A percentile compares a stretch with the other conserved stretches of the same genome.
phyloP scores from a whole-genome alignment of 2,113 vertebrate genomes.

The Myotis lucifugus region DNA sequence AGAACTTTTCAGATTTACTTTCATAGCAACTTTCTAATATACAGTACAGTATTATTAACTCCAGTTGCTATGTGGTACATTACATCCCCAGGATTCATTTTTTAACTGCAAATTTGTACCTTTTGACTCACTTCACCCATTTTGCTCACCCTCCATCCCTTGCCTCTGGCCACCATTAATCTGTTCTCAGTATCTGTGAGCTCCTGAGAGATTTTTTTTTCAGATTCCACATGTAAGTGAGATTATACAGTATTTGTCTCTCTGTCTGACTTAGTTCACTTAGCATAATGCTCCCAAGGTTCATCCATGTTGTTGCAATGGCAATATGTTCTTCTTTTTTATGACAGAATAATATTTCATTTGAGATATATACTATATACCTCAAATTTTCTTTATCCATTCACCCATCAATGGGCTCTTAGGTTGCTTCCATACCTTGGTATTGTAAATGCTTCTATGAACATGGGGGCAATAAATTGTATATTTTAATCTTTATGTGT shows the following conservation, averaged over 20 bases:
- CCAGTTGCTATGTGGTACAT: too few relatives aligned
- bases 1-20: neutral
- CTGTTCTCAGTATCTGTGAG: neutral
- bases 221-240: neutral
- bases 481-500: neutral
- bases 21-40: neutral
- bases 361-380: neutral
- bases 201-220: neutral
- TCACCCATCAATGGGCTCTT: neutral
- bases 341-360: neutral
- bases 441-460: neutral
- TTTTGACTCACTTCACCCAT: neutral
- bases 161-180: neutral
- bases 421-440: neutral
- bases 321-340: neutral
- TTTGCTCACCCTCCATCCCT: neutral
- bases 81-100: neutral
- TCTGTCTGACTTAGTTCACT: neutral
- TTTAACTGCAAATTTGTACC: neutral
- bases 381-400: neutral
- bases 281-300: neutral
- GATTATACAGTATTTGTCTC: neutral
- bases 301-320: neutral
- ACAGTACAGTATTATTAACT: neutral
- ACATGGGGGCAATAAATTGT: neutral